Conservation (phyloP, 2,888 invertebrate species). For the Lepas anatifera region DNA sequence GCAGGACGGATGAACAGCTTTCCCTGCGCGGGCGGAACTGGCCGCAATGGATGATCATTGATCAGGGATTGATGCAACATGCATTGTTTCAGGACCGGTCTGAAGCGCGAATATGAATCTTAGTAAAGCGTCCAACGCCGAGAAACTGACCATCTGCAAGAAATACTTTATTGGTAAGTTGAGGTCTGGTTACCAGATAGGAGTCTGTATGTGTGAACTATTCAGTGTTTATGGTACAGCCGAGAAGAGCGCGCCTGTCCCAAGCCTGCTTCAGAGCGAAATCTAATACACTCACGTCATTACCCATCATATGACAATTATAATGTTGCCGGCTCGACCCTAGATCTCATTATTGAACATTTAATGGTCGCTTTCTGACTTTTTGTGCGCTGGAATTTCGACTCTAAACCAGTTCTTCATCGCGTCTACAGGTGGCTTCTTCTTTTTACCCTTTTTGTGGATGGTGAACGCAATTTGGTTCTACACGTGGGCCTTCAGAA, state of each 20-base stretch:
- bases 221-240: neutral
- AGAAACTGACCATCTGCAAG: neutral
- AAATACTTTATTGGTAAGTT: neutral
- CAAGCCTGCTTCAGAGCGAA: neutral
- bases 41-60: too few relatives aligned
- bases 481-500: neutral
- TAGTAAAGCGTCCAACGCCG: neutral
- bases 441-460: neutral
- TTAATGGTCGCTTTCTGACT: too few relatives aligned
- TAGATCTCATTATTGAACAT: too few relatives aligned
- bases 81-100: too few relatives aligned
- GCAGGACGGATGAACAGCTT: too few relatives aligned
- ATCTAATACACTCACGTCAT: neutral
- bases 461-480: constrained; percentile 4
- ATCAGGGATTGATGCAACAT: too few relatives aligned
- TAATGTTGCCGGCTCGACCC: neutral
- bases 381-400: too few relatives aligned
- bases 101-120: neutral
- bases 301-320: neutral
- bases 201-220: neutral
- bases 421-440: neutral
- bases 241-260: too few relatives aligned
- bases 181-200: neutral
- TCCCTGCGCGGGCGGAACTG: too few relatives aligned
- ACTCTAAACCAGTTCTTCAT: too few relatives aligned